Evolutionary conservation across 2,113 vertebrate genomes (phyloP).

Genomic region (Lanius ludovicianus): DNA sequence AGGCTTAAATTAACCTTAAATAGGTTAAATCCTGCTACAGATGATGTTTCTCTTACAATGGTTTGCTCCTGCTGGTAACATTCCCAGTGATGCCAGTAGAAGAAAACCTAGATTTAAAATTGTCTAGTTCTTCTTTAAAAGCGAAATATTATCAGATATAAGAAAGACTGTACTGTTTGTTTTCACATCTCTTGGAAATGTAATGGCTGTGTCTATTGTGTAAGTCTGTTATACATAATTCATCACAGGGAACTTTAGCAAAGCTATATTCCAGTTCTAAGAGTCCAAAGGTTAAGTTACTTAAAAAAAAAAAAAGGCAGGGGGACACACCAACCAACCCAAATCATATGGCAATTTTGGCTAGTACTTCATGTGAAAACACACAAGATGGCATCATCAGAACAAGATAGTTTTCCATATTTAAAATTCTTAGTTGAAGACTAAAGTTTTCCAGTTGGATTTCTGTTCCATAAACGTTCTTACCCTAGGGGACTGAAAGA

Average conservation of each 20-base stretch:
- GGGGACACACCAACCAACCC: neutral
- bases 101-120: neutral
- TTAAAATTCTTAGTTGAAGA: neutral
- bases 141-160: neutral
- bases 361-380: slow-evolving; percentile 28
- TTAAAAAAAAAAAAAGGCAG: neutral
- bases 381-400: slow-evolving; percentile 32
- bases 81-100: neutral
- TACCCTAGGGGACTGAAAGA: neutral
- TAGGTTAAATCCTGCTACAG: neutral
- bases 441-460: neutral
- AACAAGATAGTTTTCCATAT: neutral
- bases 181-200: neutral
- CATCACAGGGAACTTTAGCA: neutral
- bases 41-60: neutral
- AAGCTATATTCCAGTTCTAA: neutral
- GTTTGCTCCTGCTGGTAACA: neutral
- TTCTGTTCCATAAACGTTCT: neutral
- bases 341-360: neutral
- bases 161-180: neutral
- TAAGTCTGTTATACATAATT: neutral
- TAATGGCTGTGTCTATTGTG: neutral
- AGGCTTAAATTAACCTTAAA: neutral
- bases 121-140: neutral
- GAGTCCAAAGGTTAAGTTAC: neutral